Base-by-base conservation (phyloP, 2,888 invertebrate species). In the Epicampocera succincta region DNA sequence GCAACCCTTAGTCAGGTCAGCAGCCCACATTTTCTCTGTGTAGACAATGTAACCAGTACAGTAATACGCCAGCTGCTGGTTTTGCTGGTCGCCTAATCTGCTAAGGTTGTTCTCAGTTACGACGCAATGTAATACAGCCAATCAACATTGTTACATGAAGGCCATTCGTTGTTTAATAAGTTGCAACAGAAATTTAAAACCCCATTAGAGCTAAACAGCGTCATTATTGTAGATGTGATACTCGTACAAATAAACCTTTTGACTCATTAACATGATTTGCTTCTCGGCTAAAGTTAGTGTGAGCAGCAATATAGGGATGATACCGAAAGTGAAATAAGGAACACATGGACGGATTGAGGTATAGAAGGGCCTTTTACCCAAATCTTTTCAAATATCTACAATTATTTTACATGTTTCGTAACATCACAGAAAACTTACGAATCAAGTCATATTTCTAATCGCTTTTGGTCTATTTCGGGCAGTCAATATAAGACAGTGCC, bases 61-160 rank as follows among this genome's bases (percentile, higher is more conserved):
- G 80, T 85, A 66, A 68, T 75, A 29, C 4, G 6, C 21, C 29
- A 73, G 52, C 83, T 80, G 15, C 17, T 42, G 0, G 2, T 50
- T 25, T 12, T 75, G 50, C 87, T 90, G 90, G 44, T 85, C 85
- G 86, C 91, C 90, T 88, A 86, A 40, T 87, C 76, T 78, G 40
- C 87, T 90, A 90, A 90, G 90, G 90, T 89, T 91, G 91, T 87
- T 87, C 87, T 87, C 88, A 91, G 90, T 90, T 91, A 90, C 90
- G 91, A 89, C 90, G 90, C 90, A 90, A 90, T 90, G 90, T 86
- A 87, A 90, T 86, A 83, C 86, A 80, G 81, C 80, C 77, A 80
- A 80, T 79, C 82, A 82, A 75, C 71, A 66, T 52, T 54, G 71
- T 82, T 82, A 82, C 82, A 82, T 79, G 82, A 82, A 82, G 82